These are phyloP conservation scores for Brenthis hecate DNA, from an alignment of 2,888 invertebrate species.

Conservation along the genomic window DNA sequence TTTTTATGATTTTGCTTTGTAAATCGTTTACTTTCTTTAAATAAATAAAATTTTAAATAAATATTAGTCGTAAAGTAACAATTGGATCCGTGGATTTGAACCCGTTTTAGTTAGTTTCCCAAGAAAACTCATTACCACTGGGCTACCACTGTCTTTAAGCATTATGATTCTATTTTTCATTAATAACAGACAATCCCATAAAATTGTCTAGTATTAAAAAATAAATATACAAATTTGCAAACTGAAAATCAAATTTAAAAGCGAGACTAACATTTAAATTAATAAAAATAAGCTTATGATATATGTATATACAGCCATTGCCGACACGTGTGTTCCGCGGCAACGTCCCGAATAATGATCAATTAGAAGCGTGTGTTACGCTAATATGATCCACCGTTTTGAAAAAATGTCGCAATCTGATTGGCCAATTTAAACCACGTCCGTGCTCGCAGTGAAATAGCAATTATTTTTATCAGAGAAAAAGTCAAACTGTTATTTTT, in stretches of 20 bases:
- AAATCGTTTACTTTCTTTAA: too few species aligned
- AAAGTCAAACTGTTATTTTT: conserved; percentile 37
- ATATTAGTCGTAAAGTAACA: too few species aligned
- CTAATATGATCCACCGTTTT: conserved; percentile 45
- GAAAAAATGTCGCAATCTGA: conserved; percentile 45
- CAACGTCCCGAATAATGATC: conserved; percentile 39
- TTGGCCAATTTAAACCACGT: conserved; percentile 48
- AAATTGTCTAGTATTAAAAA: neutral
- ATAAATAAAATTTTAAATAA: too few species aligned
- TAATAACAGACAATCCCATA: too few species aligned
- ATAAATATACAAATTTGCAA: neutral
- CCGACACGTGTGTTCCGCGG: conserved; percentile 21
- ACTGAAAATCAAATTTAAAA: neutral
- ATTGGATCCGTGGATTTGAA: too few species aligned
- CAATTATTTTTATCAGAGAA: conserved; percentile 38
- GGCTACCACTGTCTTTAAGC: too few species aligned
- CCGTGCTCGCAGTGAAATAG: conserved; percentile 36
- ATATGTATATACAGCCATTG: conserved; percentile 6
- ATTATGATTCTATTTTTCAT: too few species aligned
- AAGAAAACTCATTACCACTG: too few species aligned
- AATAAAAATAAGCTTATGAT: conserved; percentile 8
- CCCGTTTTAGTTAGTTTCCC: too few species aligned
- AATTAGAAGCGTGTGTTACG: conserved; percentile 40
- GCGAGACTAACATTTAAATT: neutral
- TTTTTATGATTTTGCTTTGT: too few species aligned